Conservation (phyloP, 2,888 invertebrate genomes). For the Mesopsocus fuscifrons region DNA sequence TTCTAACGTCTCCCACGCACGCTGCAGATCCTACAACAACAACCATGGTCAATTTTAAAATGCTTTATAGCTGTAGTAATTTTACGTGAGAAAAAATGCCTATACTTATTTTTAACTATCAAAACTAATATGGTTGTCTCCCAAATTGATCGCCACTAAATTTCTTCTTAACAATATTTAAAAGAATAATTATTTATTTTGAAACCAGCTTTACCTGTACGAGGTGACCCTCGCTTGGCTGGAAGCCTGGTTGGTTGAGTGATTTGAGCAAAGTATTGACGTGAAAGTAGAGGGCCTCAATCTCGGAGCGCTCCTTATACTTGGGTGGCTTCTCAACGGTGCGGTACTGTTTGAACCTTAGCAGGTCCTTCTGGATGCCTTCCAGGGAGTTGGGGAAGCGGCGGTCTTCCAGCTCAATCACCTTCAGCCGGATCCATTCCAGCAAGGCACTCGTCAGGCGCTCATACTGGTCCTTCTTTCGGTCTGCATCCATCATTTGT, state of each 20-base stretch:
- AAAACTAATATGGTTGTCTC: too few species aligned
- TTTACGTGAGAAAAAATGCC: too few species aligned
- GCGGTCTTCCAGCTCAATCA: slow-evolving; percentile 59
- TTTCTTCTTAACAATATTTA: too few species aligned
- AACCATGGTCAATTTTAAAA: too few species aligned
- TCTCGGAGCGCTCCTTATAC: slow-evolving; percentile 93
- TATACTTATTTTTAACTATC: too few species aligned
- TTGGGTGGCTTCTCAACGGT: slow-evolving; percentile 97
- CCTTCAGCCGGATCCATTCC: slow-evolving; percentile 84
- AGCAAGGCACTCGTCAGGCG: slow-evolving; percentile 64
- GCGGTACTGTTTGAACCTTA: slow-evolving; percentile 85
- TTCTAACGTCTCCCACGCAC: slow-evolving; percentile 84
- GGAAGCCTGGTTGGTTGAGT: slow-evolving; percentile 72
- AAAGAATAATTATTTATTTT: too few species aligned
- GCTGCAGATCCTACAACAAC: slow-evolving; percentile 64
- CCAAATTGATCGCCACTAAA: too few species aligned
- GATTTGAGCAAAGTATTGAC: slow-evolving; percentile 93
- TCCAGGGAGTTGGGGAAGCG: slow-evolving; percentile 88
- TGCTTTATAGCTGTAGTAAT: too few species aligned
- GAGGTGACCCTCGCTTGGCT: slow-evolving; percentile 72
- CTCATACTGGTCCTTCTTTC: slow-evolving; percentile 78
- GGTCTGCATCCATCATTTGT: slow-evolving; percentile 89
- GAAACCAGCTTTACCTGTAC: too few species aligned
- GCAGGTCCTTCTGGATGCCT: slow-evolving; percentile 78
- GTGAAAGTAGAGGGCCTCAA: slow-evolving; percentile 89